Base-by-base conservation (phyloP, 1,140 invertebrate species). In the Diploscapter pachys region DNA sequence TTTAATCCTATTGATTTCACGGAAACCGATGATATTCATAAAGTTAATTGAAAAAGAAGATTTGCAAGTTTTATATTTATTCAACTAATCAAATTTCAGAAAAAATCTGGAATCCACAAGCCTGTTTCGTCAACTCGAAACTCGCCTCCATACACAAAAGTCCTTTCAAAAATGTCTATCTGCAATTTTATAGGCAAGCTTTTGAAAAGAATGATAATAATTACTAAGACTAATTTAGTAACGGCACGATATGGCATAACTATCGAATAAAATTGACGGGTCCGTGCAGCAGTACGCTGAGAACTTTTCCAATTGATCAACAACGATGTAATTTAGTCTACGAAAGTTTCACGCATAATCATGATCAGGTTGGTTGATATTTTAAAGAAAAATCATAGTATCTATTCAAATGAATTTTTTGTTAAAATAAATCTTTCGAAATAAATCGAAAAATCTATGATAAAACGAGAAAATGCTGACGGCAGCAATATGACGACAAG, bases 261-360 rank as follows among this genome's bases (percentile, higher is more conserved):
- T 83, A 82, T 63, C 67, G 82, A 63, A 85, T 85, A n/a, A 85
- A 86, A 59, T 70, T 85, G 64, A 85, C 83, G 4, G 83, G 83
- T n/a, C 83, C 83, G 3, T 85, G 83, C 63, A 75, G 77, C 8
- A 82, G 76, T 55, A 80, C 81, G 3, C 75, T 85, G 49, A 75
- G 79, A 63, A 83, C 82, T 50, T 85, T 85, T 71, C 83, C 83
- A 2, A 85, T 85, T 53, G 83, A 85, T 71, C 83, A 85, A 65
- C 83, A 85, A 68, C 62, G 80, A 50, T 84, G 83, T 63, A 83
- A 83, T 80, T 75, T 86, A 8, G 81, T 82, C 78, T 86, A 86
- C 65, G 83, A 86, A 67, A 83, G 80, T 8, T 85, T 85, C 63
- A 85, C 80, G 51, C 79, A 85, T 69, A 85, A 86, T 61, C 80